Evolutionary conservation across 2,113 vertebrate species (phyloP).

Genomic region (Alouatta palliata): DNA sequence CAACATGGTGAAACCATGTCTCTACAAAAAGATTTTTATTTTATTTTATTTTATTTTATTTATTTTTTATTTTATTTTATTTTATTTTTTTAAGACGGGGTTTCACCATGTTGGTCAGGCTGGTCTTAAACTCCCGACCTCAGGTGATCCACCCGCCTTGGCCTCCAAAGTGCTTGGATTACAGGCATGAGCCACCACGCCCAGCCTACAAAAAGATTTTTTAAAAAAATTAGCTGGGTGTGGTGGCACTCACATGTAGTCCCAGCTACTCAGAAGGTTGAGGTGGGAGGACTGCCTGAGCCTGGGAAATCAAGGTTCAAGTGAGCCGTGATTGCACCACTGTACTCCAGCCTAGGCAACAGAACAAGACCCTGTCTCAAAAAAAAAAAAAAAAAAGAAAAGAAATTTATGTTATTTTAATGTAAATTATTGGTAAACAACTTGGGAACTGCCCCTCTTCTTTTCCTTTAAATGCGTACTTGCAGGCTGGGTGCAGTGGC

Average conservation of each 20-base stretch:
- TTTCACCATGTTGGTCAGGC: no score
- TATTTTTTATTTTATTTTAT: no score
- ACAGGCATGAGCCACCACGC: no score
- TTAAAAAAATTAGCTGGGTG: neutral
- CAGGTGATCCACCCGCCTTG: no score
- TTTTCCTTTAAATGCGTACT: no score
- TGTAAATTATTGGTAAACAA: no score
- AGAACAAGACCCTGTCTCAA: neutral
- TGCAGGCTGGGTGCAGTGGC: no score
- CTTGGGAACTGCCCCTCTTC: no score
- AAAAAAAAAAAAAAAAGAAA: neutral
- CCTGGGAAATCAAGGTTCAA: neutral
- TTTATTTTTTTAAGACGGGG: no score
- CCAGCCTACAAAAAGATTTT: neutral
- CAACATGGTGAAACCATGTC: neutral
- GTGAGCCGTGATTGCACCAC: neutral
- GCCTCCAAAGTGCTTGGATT: no score
- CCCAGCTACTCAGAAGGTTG: neutral
- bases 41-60: no score
- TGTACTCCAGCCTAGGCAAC: neutral
- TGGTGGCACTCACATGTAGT: neutral
- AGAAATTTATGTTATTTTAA: neutral
- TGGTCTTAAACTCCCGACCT: no score
- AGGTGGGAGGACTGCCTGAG: neutral
- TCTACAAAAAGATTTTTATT: neutral